These are phyloP conservation scores for Zaprionus ornatus DNA, from an alignment of 1,140 invertebrate species.

Conservation along the genomic window DNA sequence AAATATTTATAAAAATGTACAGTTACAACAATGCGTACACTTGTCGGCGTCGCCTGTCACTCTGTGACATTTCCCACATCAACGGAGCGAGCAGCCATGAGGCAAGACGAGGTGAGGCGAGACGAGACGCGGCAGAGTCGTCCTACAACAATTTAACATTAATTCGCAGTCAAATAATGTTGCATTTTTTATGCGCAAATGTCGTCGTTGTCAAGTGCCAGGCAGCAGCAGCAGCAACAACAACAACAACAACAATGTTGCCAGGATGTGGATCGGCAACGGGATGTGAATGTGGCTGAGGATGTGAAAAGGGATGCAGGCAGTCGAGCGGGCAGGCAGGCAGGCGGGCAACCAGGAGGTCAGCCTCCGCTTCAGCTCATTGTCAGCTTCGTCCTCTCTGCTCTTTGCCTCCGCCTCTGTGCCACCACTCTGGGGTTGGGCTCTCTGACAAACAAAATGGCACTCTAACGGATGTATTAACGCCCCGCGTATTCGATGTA, in stretches of 20 bases:
- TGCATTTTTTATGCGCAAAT: constrained; percentile 81
- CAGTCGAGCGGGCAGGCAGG: constrained; percentile 6
- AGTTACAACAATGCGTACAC: constrained; percentile 73
- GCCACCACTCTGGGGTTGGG: constrained; percentile 5
- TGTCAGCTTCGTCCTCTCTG: constrained; percentile 23
- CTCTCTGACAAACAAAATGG: constrained; percentile 71
- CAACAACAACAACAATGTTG: neutral
- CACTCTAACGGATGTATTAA: constrained; percentile 81
- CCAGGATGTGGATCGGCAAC: constrained; percentile 44
- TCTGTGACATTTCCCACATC: constrained; percentile 79
- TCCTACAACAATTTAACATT: constrained; percentile 80
- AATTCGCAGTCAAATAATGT: constrained; percentile 80
- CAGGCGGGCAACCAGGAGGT: neutral
- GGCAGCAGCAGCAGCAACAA: constrained; percentile 13
- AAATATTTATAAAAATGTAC: constrained; percentile 79
- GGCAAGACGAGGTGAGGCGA: too few species aligned
- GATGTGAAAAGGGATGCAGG: constrained; percentile 43
- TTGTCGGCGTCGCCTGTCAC: constrained; percentile 73
- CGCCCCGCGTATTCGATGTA: constrained; percentile 70
- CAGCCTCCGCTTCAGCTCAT: constrained; percentile 6
- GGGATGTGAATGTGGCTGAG: neutral
- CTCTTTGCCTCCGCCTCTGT: neutral
- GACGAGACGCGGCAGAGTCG: constrained; percentile 17
- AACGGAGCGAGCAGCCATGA: constrained; percentile 46
- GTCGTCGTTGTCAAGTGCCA: constrained; percentile 81